A percentile compares a stretch with the other conserved stretches of the same genome.
These are phyloP conservation scores for Pao palembangensis DNA, from an alignment of 2,113 vertebrate species.

Conservation along the genomic window DNA sequence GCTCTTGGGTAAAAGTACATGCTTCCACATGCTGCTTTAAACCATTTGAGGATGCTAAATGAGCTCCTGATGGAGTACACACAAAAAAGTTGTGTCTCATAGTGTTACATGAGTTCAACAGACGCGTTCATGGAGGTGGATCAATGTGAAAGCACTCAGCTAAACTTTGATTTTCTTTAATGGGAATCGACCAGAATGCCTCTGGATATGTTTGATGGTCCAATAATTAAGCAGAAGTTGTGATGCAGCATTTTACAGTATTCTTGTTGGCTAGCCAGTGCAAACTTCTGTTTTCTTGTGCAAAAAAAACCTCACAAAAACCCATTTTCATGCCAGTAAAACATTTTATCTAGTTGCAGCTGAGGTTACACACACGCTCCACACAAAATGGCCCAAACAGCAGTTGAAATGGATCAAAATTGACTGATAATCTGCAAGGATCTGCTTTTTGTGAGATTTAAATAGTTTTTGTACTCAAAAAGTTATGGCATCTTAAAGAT, in stretches of 20 bases:
- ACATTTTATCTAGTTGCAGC: too few species aligned
- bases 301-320: too few species aligned
- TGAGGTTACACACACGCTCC: too few species aligned
- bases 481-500: slow-evolving; percentile 1
- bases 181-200: background rate
- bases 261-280: too few species aligned
- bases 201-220: background rate
- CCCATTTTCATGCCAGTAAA: too few species aligned
- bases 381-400: too few species aligned
- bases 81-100: slow-evolving; percentile 1
- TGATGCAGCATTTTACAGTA: too few species aligned
- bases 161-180: background rate
- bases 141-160: background rate
- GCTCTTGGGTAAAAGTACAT: slow-evolving; percentile 6
- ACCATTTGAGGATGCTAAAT: slow-evolving; percentile 35
- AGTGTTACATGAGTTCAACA: background rate
- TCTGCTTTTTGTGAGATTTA: background rate
- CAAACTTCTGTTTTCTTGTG: too few species aligned
- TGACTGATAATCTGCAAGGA: background rate
- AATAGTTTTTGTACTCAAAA: background rate
- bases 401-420: background rate
- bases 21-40: slow-evolving; percentile 17
- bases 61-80: slow-evolving; percentile 19
- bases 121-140: too few species aligned
- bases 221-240: background rate